Conservation (phyloP, 2,113 vertebrate genomes). For the Micronycteris hirsuta region DNA sequence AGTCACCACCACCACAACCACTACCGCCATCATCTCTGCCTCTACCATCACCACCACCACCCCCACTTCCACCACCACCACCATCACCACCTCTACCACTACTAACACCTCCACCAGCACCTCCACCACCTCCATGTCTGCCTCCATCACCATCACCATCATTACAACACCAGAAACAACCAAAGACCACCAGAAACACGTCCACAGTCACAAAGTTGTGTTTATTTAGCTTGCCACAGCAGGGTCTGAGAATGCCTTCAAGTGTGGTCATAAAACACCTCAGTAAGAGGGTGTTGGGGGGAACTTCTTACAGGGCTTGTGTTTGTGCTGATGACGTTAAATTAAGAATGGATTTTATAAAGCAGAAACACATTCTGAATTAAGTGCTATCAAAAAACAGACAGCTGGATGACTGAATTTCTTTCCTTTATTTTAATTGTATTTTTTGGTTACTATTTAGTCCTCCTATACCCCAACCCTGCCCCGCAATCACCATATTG, state of each 20-base stretch:
- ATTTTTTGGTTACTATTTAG: too few species aligned
- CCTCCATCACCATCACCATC: background rate
- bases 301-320: background rate
- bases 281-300: too few species aligned
- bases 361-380: background rate
- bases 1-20: too few species aligned
- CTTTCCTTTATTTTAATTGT: background rate
- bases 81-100: background rate
- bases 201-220: background rate
- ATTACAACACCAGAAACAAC: background rate
- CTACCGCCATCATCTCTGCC: background rate
- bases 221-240: background rate
- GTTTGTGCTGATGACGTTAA: background rate
- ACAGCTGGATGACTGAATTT: background rate
- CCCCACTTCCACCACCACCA: background rate
- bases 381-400: background rate
- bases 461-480: too few species aligned
- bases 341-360: background rate
- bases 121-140: background rate
- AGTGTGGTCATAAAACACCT: background rate
- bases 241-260: background rate
- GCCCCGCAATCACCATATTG: too few species aligned
- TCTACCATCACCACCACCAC: background rate
- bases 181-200: background rate
- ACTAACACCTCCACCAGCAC: background rate